Conservation (phyloP, 2,113 vertebrate species). For the Chloropsis cyanopogon region DNA sequence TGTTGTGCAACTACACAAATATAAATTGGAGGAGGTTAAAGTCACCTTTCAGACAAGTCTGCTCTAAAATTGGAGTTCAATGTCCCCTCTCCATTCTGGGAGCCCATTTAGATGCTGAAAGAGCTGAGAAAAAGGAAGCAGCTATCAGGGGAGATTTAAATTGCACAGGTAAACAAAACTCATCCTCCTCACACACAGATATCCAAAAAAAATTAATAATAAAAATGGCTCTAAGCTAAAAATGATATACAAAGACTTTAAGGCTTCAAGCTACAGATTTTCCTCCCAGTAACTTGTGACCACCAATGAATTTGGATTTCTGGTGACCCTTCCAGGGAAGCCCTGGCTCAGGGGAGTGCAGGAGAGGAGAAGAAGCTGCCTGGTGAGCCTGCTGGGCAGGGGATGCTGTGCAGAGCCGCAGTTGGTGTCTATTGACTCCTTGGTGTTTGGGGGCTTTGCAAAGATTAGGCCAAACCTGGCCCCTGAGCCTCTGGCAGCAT, state of each 20-base stretch:
- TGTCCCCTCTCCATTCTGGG: neutral
- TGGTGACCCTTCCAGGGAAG: neutral
- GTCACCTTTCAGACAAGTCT: neutral
- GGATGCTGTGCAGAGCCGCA: neutral
- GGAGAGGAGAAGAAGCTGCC: neutral
- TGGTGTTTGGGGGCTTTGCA: conserved; percentile 46
- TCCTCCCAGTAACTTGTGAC: neutral
- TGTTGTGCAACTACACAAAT: neutral
- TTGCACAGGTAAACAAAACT: neutral
- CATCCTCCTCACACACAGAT: neutral
- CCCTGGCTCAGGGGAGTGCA: neutral
- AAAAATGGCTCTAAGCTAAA: neutral
- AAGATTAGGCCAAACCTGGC: conserved; percentile 56
- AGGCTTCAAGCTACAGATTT: neutral
- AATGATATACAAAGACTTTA: neutral
- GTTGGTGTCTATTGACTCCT: conserved; percentile 44
- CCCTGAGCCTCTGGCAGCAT: conserved; percentile 66
- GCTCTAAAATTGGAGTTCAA: neutral
- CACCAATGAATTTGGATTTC: neutral
- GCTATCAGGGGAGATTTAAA: neutral
- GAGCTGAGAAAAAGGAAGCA: neutral
- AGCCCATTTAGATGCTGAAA: neutral
- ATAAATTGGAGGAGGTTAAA: neutral
- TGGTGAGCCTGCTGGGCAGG: neutral
- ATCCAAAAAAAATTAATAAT: accelerated